Evolutionary conservation across 2,888 invertebrate species (phyloP), one percentile per base, ranked within the genome.

Genomic region (Amorpha juglandis): DNA sequence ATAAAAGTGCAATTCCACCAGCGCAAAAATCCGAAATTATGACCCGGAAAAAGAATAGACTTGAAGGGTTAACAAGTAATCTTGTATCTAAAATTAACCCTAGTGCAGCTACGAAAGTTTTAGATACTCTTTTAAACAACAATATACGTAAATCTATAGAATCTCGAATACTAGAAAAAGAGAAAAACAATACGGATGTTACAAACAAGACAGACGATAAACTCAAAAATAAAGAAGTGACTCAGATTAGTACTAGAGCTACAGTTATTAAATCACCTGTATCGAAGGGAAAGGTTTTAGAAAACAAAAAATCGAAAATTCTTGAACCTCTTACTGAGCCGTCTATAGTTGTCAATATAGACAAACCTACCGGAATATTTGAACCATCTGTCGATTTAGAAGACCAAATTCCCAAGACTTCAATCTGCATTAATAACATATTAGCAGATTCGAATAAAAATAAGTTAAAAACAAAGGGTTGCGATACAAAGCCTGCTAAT

Each of bases 381-480:
- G 95, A 96, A 79, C 95, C 96, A 0, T 95, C 96, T 1, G 88
- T 95, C 42, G 95, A 96, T 83, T 87, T 96, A 68, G 95, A 95
- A 88, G 94, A 95, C 71, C 95, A 95, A 87, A 95, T 95, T 77
- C 95, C 95, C 0, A 92, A 94, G 67, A 90, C 94, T 4, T 94
- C 95, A 55, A 92, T 95, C 62, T 93, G 92, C 67, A 89, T 94
- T 4, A 88, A 74, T 67, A 89, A 83, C 72, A 72, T 81, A 63
- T 71, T 84, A 69, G 71, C 73, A 11, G 94, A 94, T 9, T 82
- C 87, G 0, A 89, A 88, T 70, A 94, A 93, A 69, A 82, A 81
- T 0, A 86, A 94, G 80, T 75, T 77, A 4, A 91, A 89, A 78
- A 50, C 74, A 6, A 91, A 88, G 73, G 74, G 73, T 51, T 76